phyloP scores from a whole-genome alignment of 1,140 invertebrate genomes.

The Bombus superbus region DNA sequence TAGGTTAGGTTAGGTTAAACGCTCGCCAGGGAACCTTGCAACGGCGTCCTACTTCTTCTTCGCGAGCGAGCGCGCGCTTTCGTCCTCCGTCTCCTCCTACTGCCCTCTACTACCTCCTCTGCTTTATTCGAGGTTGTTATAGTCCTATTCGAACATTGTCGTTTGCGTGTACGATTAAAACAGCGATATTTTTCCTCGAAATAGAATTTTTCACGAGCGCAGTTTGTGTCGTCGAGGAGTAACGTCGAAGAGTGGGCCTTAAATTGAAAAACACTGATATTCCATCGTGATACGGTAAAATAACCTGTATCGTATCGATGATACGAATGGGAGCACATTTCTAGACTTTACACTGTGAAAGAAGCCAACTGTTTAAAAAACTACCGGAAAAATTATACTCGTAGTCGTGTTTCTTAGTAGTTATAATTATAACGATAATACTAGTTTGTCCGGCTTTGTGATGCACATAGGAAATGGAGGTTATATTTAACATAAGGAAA shows the following conservation, averaged over 20 bases:
- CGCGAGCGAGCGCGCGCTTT: conserved; percentile 52
- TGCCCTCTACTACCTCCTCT: conserved; percentile 24
- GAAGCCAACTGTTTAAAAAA: no score
- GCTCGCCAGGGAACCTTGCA: conserved; percentile 60
- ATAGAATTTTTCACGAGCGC: background rate
- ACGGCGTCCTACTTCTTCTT: conserved; percentile 67
- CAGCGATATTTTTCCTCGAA: background rate
- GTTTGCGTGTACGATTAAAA: background rate
- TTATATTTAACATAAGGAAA: background rate
- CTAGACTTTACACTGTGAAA: background rate
- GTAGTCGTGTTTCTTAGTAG: background rate
- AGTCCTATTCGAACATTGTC: conserved; percentile 4
- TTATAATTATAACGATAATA: conserved; percentile 19
- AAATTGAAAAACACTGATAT: background rate
- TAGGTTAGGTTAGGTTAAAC: conserved; percentile 66
- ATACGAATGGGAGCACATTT: background rate
- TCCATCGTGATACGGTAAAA: background rate
- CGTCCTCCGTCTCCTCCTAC: conserved; percentile 54
- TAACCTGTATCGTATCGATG: background rate
- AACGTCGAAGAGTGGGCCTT: background rate
- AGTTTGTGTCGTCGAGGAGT: no score
- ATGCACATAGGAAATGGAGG: background rate
- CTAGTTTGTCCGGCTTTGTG: background rate
- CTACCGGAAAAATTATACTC: background rate
- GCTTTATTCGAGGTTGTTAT: conserved; percentile 1